Evolutionary conservation across 2,888 invertebrate genomes (phyloP).

Genomic region (Synergus itoensis): DNA sequence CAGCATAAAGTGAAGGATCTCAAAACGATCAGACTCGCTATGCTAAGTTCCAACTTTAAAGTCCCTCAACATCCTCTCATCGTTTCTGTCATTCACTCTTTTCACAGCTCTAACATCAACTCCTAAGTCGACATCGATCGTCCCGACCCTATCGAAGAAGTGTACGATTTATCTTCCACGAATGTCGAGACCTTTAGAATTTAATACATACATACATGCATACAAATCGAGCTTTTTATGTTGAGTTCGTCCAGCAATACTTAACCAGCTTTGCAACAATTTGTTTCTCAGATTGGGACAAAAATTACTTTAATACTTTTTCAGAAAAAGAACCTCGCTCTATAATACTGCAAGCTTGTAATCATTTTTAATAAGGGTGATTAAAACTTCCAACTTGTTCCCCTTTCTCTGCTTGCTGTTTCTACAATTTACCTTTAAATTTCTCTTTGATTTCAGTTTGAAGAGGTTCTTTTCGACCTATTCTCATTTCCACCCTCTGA

Average conservation of each 20-base stretch:
- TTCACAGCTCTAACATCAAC: background rate
- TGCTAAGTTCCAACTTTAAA: slow-evolving; percentile 19
- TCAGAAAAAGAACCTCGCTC: no score
- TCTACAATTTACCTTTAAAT: background rate
- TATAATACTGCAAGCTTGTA: no score
- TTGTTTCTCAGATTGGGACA: background rate
- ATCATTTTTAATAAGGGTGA: no score
- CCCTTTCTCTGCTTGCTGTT: no score
- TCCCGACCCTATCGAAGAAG: background rate
- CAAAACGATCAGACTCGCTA: slow-evolving; percentile 2
- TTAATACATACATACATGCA: slow-evolving; percentile 1
- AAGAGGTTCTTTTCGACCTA: background rate
- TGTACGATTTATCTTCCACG: background rate
- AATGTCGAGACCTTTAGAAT: background rate
- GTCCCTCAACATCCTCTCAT: slow-evolving; percentile 10
- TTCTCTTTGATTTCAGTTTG: background rate
- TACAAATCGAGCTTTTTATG: background rate
- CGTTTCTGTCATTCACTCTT: slow-evolving; percentile 8
- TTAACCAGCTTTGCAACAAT: background rate
- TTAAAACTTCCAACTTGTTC: no score
- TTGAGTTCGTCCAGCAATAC: background rate
- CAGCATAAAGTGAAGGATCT: background rate
- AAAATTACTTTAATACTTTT: background rate
- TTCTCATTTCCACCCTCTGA: background rate
- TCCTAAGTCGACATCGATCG: slow-evolving; percentile 21